These are phyloP conservation scores for Eulemur rubriventer DNA, from an alignment of 2,797 vertebrate genomes.

Conservation along the genomic window DNA sequence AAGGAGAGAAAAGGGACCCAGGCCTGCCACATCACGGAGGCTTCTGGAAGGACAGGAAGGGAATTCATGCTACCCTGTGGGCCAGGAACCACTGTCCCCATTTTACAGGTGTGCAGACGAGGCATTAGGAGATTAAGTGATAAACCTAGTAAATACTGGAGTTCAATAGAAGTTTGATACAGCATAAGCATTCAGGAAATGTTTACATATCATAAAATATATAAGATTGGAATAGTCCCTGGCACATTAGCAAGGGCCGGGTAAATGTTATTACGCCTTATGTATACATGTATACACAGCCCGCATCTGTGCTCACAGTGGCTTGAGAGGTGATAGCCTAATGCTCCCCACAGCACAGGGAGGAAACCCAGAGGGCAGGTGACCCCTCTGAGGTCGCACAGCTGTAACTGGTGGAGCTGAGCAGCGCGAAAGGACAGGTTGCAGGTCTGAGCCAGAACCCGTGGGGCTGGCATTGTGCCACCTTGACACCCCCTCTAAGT, in stretches of 20 bases:
- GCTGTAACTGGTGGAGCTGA: rapidly evolving
- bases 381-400: background rate
- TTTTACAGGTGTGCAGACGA: background rate
- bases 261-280: rapidly evolving
- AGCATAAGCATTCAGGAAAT: background rate
- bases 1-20: background rate
- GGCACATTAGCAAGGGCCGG: background rate
- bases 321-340: background rate
- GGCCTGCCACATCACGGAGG: background rate
- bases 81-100: background rate
- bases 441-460: background rate
- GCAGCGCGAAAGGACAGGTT: background rate
- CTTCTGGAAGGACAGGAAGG: background rate
- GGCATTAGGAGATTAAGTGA: background rate
- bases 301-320: background rate
- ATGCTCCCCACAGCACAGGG: rapidly evolving
- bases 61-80: background rate
- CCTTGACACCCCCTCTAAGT: background rate
- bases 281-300: rapidly evolving
- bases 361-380: background rate
- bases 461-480: background rate
- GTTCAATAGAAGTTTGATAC: background rate
- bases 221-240: background rate
- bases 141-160: background rate
- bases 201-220: background rate